Evolutionary conservation across 2,888 invertebrate species (phyloP), one percentile per base, ranked within the genome.

Genomic region (Drosophila flavopinicola): DNA sequence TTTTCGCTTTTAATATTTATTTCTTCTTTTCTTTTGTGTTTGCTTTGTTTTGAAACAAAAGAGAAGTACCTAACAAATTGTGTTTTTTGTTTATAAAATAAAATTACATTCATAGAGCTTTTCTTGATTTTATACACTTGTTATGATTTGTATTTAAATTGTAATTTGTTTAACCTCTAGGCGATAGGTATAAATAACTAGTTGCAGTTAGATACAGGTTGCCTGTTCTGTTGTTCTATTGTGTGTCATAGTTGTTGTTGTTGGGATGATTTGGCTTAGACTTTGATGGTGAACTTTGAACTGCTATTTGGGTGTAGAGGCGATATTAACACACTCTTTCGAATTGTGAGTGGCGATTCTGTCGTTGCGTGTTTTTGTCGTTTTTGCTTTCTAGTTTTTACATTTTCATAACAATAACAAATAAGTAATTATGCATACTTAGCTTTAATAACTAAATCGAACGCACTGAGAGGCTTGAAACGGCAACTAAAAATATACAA

Each of bases 391-490:
- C 23, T 59, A 63, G 38, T 35, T 71, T 35, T 71, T 61, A 71
- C 49, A 74, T 71, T 77, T 83, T 65, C 45, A 85, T 85, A 80
- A 80, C 87, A 80, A 80, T 86, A 80, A 87, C 89, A 89, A 89
- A 88, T 85, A 68, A 64, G 52, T 73, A 84, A 84, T 71, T 71
- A 83, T 70, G 74, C 49, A 73, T 80, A 78, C 66, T 65, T 73
- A 67, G 66, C 61, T 75, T 70, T 83, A 83, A 65, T 70, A 84
- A 76, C 51, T 71, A 66, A 66, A 71, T 71, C 57, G 61, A 70
- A 73, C 56, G 53, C 54, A 72, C 45, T 53, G 60, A 54, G 56
- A 71, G 20, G 54, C 25, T 47, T 41, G 42, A 58, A 61, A 56
- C 52, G 47, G 57, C 53, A 73, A 66, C 29, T 60, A 24, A 66